Base-by-base conservation (phyloP, 1,140 invertebrate genomes). In the Thaumetopoea pityocampa region DNA sequence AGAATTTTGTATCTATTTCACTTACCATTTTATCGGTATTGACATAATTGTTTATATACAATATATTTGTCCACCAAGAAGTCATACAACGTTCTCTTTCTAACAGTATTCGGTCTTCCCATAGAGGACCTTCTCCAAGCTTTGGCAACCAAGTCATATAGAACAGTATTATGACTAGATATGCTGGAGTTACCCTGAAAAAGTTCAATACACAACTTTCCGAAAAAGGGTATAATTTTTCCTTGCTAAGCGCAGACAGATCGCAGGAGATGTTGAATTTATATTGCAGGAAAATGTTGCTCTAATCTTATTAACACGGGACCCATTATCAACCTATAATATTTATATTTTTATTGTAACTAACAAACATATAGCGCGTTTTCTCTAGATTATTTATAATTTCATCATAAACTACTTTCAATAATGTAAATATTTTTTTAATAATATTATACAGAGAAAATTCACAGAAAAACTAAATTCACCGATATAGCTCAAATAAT, bases 31-130 rank as follows among this genome's bases (percentile, higher is more conserved):
- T 71, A 46, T 92, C 88, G 1, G 88, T 89, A 16, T 89, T 83
- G 1, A 94, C 86, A 42, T 95, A 92, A 70, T 96, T 96, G 66
- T 95, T 95, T n/a, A 96, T 86, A 64, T 94, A 95, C 1, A 96
- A 80, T 6, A 96, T 72, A 64, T 95, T 95, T 0, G 90, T 87
- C 94, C 94, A 96, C 94, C 94, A 95, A 9, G 91, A 91, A 4
- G 87, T 74, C 47, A 85, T 63, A 60, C 94, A 95, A 43, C 90
- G 78, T 22, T 90, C 81, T 37, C 89, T 87, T 68, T 93, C 91
- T 9, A 87, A 22, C 29, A 68, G 57, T 41, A 92, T 86, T 47
- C 86, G 86, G 15, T 80, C 76, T 19, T 87, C 71, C 92, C 92
- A 93, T 6, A 92, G 65, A 0, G 91, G 92, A 1, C 91, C 91